A percentile compares a stretch with the other conserved stretches of the same genome.
Evolutionary conservation across 2,113 vertebrate species (phyloP).

Genomic region (Microtus montanus): DNA sequence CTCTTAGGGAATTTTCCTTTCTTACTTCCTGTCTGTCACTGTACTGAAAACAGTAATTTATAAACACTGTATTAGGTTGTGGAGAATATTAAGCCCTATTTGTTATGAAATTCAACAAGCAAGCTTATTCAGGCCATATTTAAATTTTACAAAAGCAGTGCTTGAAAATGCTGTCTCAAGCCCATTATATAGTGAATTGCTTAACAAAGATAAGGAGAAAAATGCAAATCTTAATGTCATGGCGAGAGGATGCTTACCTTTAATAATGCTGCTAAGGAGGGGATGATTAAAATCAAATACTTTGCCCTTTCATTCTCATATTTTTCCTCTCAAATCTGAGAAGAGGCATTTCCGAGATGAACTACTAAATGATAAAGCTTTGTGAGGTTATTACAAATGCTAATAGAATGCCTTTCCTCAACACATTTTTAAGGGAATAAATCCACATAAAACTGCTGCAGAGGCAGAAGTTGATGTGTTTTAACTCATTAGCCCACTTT

Average conservation of each 20-base stretch:
- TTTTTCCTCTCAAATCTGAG: neutral
- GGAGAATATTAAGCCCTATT: neutral
- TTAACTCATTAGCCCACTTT: neutral
- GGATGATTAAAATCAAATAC: neutral
- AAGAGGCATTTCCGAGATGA: neutral
- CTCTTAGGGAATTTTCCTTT: neutral
- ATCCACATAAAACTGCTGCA: neutral
- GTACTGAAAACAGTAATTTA: neutral
- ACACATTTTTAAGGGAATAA: neutral
- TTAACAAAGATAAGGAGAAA: neutral
- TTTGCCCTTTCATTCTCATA: neutral
- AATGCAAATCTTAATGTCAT: neutral
- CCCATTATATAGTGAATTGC: neutral
- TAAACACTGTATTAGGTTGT: neutral
- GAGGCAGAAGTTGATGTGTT: neutral
- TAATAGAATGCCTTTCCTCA: neutral
- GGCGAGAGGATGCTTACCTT: neutral
- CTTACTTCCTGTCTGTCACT: neutral
- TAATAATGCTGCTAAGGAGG: neutral
- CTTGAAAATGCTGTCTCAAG: neutral
- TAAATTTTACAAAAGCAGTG: neutral
- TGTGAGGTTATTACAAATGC: neutral
- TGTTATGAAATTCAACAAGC: constrained; percentile 15
- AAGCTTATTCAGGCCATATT: constrained; percentile 20
- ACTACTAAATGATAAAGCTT: neutral